A percentile compares a stretch with the other conserved stretches of the same genome.
These are phyloP conservation scores for Dufourea novaeangliae DNA, from an alignment of 1,140 invertebrate species.

Conservation along the genomic window DNA sequence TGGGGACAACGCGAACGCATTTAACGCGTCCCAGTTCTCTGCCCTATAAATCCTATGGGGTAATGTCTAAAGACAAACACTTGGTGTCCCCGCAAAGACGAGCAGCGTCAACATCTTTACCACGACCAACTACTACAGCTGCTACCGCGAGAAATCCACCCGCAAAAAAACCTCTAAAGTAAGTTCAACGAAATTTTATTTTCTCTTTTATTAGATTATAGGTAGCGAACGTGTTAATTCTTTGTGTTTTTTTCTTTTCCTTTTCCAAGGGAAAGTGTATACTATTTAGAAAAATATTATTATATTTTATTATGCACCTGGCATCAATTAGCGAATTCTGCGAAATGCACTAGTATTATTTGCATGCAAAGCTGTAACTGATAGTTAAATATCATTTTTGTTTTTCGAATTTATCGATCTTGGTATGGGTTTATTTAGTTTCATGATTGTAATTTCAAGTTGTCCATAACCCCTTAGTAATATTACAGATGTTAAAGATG, in stretches of 20 bases:
- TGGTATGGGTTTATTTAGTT: too few species aligned
- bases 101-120: constrained; percentile 85
- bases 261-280: too few species aligned
- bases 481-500: not conserved
- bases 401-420: too few species aligned
- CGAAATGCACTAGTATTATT: constrained; percentile 1
- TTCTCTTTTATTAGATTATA: not conserved
- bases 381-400: too few species aligned
- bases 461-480: too few species aligned
- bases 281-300: too few species aligned
- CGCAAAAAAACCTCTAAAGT: constrained; percentile 78
- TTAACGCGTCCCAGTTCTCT: constrained; percentile 84
- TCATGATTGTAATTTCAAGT: too few species aligned
- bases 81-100: constrained; percentile 82
- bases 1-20: constrained; percentile 74
- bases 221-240: too few species aligned
- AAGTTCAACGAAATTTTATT: constrained; percentile 63
- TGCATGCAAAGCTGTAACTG: not conserved
- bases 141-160: constrained; percentile 71
- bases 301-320: not conserved
- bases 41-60: constrained; percentile 84
- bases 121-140: constrained; percentile 76
- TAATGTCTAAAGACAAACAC: constrained; percentile 77
- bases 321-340: not conserved
- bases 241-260: too few species aligned